Percentiles rank a stretch among this genome's conserved stretches.
Conservation (phyloP, 1,140 invertebrate species). For the Batillaria attramentaria region DNA sequence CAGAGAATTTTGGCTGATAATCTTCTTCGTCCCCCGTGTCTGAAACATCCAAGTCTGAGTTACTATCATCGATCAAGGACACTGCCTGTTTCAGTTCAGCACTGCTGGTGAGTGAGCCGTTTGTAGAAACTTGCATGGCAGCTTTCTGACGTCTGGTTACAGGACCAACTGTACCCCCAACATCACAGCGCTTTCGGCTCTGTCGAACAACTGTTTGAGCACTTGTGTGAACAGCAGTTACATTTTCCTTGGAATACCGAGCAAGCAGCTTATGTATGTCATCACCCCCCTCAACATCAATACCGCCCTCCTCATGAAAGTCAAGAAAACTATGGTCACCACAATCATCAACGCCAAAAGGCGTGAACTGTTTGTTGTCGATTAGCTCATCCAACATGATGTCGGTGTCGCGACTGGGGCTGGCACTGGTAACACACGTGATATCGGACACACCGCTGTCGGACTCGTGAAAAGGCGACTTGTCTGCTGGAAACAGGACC, state of each 20-base stretch:
- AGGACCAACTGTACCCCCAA: no score
- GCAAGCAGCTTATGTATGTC: no score
- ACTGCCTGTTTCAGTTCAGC: no score
- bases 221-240: no score
- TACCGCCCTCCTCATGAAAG: background rate
- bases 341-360: constrained; percentile 6
- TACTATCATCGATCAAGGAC: no score
- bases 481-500: constrained; percentile 4
- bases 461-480: constrained; percentile 63
- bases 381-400: constrained; percentile 39
- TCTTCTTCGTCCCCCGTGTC: background rate
- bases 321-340: background rate
- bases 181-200: no score
- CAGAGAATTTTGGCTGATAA: constrained; percentile 1
- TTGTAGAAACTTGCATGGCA: no score
- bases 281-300: background rate
- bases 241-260: no score
- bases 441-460: constrained; percentile 58
- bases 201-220: no score
- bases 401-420: background rate
- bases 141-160: no score
- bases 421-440: background rate
- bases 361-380: constrained; percentile 21
- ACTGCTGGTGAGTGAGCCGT: no score
- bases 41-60: constrained; percentile 8